phyloP scores from a whole-genome alignment of 2,797 vertebrate species.

The Zonotrichia albicollis region DNA sequence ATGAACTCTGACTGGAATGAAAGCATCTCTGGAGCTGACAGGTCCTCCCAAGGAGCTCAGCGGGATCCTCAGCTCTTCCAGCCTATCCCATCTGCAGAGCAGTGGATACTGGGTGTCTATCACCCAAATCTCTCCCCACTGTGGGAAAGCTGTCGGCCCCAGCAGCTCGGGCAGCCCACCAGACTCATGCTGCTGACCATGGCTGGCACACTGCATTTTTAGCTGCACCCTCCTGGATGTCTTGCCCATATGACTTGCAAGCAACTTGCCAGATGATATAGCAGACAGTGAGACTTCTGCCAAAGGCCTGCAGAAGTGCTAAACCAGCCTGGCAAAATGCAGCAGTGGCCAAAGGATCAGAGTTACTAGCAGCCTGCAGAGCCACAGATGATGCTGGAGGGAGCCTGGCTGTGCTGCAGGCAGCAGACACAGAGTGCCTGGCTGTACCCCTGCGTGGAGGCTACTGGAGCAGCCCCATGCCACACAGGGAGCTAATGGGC shows the following conservation, averaged over 20 bases:
- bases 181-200: not conserved
- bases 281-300: not conserved
- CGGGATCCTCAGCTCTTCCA: not conserved
- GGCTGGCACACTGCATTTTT: not conserved
- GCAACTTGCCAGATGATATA: not conserved
- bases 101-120: not conserved
- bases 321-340: not conserved
- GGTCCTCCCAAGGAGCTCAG: not conserved
- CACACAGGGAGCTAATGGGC: not conserved
- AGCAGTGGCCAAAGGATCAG: not conserved
- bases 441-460: not conserved
- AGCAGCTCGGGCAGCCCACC: not conserved
- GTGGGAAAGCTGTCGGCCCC: not conserved
- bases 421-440: not conserved
- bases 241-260: fast-evolving
- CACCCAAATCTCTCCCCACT: not conserved
- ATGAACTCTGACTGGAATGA: not conserved
- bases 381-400: not conserved
- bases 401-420: not conserved
- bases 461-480: not conserved
- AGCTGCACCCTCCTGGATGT: not conserved
- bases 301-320: not conserved
- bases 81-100: not conserved
- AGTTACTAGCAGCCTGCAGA: not conserved
- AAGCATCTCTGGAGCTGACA: not conserved